phyloP scores from a whole-genome alignment of 2,888 invertebrate genomes.

The Cyclophora punctaria region DNA sequence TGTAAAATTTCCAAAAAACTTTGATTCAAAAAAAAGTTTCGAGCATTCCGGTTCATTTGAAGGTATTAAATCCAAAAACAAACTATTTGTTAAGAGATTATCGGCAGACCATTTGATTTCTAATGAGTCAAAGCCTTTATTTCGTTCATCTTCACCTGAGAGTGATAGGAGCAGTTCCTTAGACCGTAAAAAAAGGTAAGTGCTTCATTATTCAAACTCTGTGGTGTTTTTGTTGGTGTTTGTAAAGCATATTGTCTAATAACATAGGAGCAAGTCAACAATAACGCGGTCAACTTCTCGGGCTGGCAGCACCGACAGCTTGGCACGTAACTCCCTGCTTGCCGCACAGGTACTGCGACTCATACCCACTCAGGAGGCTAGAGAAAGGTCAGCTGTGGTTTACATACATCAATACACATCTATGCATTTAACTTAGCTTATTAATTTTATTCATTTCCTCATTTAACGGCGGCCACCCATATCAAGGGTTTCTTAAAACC shows the following conservation, averaged over 20 bases:
- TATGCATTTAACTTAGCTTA: no score
- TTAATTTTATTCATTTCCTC: no score
- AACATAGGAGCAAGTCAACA: slow-evolving; percentile 54
- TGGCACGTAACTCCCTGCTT: slow-evolving; percentile 83
- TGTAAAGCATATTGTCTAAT: slow-evolving; percentile 14
- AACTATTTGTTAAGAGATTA: slow-evolving; percentile 64
- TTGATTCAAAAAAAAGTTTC: slow-evolving; percentile 54
- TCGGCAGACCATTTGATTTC: slow-evolving; percentile 69
- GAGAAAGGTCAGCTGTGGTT: slow-evolving; percentile 76
- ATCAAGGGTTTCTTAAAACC: no score
- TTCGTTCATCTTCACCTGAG: slow-evolving; percentile 63
- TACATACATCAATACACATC: background rate
- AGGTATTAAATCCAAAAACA: slow-evolving; percentile 60
- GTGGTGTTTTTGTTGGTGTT: background rate
- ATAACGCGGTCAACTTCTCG: slow-evolving; percentile 58
- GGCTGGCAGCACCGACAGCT: slow-evolving; percentile 77
- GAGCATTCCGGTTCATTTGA: slow-evolving; percentile 68
- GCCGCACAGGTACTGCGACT: slow-evolving; percentile 87
- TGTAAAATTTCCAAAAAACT: slow-evolving; percentile 57
- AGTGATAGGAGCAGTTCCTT: slow-evolving; percentile 67
- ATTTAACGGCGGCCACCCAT: no score
- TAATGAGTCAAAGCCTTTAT: slow-evolving; percentile 56
- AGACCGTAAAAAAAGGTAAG: slow-evolving; percentile 63
- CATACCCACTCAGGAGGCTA: slow-evolving; percentile 87
- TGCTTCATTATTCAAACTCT: background rate